Evolutionary conservation across 1,140 invertebrate species (phyloP), one percentile per base, ranked within the genome.

Genomic region (Drosophila neocordata): DNA sequence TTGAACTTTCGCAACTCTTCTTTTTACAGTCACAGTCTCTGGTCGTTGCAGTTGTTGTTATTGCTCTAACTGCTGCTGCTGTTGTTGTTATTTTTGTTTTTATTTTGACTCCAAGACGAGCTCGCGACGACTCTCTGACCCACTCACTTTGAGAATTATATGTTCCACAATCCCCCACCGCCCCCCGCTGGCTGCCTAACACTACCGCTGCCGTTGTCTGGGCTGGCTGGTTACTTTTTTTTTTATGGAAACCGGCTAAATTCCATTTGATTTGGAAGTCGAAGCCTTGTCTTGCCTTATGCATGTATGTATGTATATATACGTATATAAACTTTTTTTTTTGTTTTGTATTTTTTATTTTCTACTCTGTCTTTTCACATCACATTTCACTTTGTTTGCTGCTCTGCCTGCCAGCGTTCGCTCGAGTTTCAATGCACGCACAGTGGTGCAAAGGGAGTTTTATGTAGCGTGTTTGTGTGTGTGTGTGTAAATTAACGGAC

Each of bases 231-330:
- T 65, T 77, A 71, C 64, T 66, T 74, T 75, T 79, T 31, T 31
- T 85, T 87, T 81, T 85, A 87, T 85, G 81, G 82, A 85, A 85
- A 85, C 82, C 82, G 82, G 82, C 82, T 85, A 78, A 85, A 87
- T 85, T 85, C 82, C 82, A 85, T 85, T 87, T 85, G 82, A 87
- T 82, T 85, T 77, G 73, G 70, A 82, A 81, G 82, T 77, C 78
- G 73, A 69, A 70, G 69, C 81, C 79, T 84, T 73, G 75, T 77
- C 53, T 81, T 67, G 65, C 60, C 68, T 51, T 24, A 60, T 12
- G 22, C 18, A 48, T 9, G 9, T 11, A 8, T 8, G 18, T 48
- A 9, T 15, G n/a, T 8, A 48, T 18, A 44, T 15, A 18, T 48
- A 13, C 15, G 8, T 20, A 48, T 18, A 35, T 34, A 13, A 13